A percentile compares a stretch with the other conserved stretches of the same genome.
These are phyloP conservation scores for Ophioninae sp. DNA, from an alignment of 2,888 invertebrate species.

Conservation along the genomic window DNA sequence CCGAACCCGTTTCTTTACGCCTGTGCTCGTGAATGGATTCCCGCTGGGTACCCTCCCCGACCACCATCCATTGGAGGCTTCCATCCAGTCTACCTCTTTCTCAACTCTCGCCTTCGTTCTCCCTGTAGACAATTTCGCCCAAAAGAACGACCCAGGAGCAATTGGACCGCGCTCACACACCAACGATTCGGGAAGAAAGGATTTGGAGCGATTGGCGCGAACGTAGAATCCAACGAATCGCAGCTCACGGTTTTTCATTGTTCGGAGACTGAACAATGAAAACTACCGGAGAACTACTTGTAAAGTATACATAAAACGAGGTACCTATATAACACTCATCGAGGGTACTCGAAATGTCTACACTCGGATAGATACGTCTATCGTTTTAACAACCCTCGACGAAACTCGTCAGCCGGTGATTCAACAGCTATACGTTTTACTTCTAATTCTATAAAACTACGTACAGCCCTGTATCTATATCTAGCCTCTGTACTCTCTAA, in stretches of 20 bases:
- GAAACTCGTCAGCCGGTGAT: constrained; percentile 55
- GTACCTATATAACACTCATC: constrained; percentile 16
- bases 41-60: constrained; percentile 72
- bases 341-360: constrained; percentile 46
- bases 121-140: constrained; percentile 27
- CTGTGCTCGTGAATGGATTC: constrained; percentile 74
- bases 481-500: not conserved
- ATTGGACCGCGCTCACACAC: constrained; percentile 28
- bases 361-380: constrained; percentile 67
- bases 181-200: constrained; percentile 73
- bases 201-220: constrained; percentile 76
- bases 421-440: constrained; percentile 37
- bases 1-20: constrained; percentile 76
- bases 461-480: not conserved
- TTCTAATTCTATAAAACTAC: constrained; percentile 21
- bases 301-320: constrained; percentile 6
- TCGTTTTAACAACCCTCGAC: constrained; percentile 72
- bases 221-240: constrained; percentile 70
- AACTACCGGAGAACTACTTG: constrained; percentile 44
- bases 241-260: constrained; percentile 66
- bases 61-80: constrained; percentile 19
- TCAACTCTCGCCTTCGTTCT: not conserved
- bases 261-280: constrained; percentile 59
- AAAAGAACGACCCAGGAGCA: constrained; percentile 10
- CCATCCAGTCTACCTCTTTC: constrained; percentile 16